Evolutionary conservation across 1,140 invertebrate genomes (phyloP), one percentile per base, ranked within the genome.

Genomic region (Cephus cinctus): DNA sequence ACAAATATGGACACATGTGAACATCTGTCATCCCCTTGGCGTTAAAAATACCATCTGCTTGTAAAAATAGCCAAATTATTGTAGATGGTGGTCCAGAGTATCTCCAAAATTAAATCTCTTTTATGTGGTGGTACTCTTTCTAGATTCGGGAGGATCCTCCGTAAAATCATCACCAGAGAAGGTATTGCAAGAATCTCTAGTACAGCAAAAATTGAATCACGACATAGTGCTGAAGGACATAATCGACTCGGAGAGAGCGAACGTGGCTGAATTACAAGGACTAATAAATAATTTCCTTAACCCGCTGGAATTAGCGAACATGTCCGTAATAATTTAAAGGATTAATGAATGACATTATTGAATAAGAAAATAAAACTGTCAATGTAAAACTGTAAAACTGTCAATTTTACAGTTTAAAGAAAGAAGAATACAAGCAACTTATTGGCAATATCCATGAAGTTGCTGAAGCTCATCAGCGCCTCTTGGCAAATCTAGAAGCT

Each of bases 211-310:
- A 54, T 65, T 79, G 5, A 90, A 90, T 72, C 73, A 87, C 46
- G 84, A 85, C 63, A 83, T 94, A 57, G 91, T 96, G n/a, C 75
- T 97, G 35, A 90, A 92, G 70, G 94, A 96, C 79, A 83, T 98
- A 19, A 85, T 95, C 47, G 93, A 96, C 63, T 95, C 93, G 18
- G 94, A 98, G 74, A 86, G 83, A 61, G 86, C 88, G 1, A 90
- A 95, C 80, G 87, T 96, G 23, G 83, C 85, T 22, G 94, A 96
- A 76, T 77, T 97, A 59, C 89, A 93, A 62, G 87, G 84, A 39
- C 80, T 96, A 40, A 79, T 92, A 43, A 88, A 85, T 57, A 91
- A 87, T 65, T 95, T 93, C 71, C 76, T 97, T 44, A 81, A 86
- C 57, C 91, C 92, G 15, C 74, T 97, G 53, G 87, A 92, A 71